A percentile compares a stretch with the other conserved stretches of the same genome.
These are phyloP conservation scores for Apostichopus parvimensis DNA, from an alignment of 35 echinoderm and acorn worm genomes.

Conservation along the genomic window DNA sequence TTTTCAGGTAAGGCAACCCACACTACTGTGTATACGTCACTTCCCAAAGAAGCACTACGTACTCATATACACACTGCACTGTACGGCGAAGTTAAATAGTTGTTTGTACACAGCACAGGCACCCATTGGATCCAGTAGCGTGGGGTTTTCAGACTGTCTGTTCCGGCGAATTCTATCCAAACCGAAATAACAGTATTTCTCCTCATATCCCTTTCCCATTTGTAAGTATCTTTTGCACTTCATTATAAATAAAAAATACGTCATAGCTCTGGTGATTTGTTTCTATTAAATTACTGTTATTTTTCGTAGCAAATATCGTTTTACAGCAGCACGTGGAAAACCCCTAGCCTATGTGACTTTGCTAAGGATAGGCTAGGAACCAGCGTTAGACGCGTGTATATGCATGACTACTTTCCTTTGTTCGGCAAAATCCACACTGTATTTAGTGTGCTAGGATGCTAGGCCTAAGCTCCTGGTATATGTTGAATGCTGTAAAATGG, in stretches of 20 bases:
- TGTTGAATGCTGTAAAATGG: too few relatives aligned
- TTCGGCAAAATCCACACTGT: not conserved
- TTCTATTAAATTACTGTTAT: not conserved
- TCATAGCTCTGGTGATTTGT: not conserved
- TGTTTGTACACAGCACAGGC: not conserved
- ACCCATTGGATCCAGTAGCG: slow-evolving; percentile 23
- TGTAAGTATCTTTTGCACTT: not conserved
- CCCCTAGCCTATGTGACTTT: not conserved
- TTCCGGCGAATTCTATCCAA: not conserved
- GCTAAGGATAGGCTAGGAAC: too few relatives aligned
- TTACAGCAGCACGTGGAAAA: not conserved
- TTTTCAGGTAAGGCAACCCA: slow-evolving; percentile 46
- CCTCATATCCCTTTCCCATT: not conserved
- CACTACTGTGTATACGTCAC: slow-evolving; percentile 28
- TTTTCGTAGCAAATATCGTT: slow-evolving; percentile 4
- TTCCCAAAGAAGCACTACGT: not conserved
- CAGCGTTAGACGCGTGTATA: not conserved
- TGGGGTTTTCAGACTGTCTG: slow-evolving; percentile 3
- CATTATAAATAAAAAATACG: not conserved
- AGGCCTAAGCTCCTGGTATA: too few relatives aligned
- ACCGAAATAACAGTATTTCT: not conserved
- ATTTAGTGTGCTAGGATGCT: too few relatives aligned
- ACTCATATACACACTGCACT: not conserved
- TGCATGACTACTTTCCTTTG: not conserved
- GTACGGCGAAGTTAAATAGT: not conserved